Evolutionary conservation across 2,797 vertebrate species (phyloP).

Genomic region (Balearica regulorum): DNA sequence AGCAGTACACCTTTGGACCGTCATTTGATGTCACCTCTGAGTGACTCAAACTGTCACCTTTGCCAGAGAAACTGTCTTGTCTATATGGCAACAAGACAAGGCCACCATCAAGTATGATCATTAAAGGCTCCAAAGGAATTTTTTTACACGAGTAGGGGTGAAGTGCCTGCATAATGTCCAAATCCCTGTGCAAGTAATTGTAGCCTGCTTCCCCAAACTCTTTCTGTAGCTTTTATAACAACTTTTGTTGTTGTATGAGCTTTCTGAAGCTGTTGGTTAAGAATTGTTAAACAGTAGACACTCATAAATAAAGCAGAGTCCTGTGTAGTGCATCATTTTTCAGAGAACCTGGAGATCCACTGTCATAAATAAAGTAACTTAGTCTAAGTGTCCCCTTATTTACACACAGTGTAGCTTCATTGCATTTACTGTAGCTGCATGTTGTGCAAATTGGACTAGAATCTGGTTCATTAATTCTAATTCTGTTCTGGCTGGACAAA

Average conservation of each 20-base stretch:
- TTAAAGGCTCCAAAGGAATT: neutral
- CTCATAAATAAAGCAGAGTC: neutral
- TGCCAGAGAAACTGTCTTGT: neutral
- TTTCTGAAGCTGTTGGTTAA: neutral
- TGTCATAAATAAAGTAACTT: neutral
- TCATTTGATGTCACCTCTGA: neutral
- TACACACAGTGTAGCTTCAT: neutral
- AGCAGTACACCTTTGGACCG: neutral
- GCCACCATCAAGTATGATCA: neutral
- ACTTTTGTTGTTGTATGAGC: neutral
- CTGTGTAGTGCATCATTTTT: neutral
- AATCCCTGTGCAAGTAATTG: neutral
- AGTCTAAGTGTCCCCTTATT: neutral
- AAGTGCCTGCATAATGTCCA: neutral
- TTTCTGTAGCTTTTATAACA: neutral
- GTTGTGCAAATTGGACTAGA: neutral
- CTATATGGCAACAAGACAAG: neutral
- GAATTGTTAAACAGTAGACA: neutral
- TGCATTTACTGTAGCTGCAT: neutral
- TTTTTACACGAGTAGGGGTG: neutral
- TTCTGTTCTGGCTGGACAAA: constrained; percentile 30
- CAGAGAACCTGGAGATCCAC: neutral
- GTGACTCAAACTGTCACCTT: neutral
- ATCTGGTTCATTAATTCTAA: constrained; percentile 40
- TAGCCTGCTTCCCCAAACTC: neutral